Evolutionary conservation across 2,888 invertebrate genomes (phyloP).

Genomic region (Syrphus vitripennis): DNA sequence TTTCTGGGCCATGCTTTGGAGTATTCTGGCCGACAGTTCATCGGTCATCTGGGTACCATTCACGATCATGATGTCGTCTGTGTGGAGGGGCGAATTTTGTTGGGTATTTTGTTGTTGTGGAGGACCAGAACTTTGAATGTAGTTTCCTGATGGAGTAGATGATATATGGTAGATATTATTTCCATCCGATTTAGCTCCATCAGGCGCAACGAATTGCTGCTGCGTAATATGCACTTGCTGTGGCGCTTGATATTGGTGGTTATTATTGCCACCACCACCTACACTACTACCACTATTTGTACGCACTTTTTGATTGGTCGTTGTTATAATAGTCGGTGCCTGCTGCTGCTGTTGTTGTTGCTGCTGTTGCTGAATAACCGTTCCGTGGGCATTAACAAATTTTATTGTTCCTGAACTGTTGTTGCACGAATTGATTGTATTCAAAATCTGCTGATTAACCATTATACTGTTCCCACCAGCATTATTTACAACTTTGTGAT

Average conservation of each 20-base stretch:
- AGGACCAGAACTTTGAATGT: slow-evolving; percentile 55
- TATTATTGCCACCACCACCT: slow-evolving; percentile 20
- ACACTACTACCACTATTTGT: slow-evolving; percentile 49
- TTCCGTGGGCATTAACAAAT: slow-evolving; percentile 81
- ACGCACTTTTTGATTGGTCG: slow-evolving; percentile 66
- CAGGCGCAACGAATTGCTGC: slow-evolving; percentile 67
- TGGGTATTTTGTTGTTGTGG: slow-evolving; percentile 71
- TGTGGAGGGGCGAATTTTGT: slow-evolving; percentile 58
- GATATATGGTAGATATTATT: slow-evolving; percentile 71
- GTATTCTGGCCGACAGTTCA: slow-evolving; percentile 79
- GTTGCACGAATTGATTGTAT: slow-evolving; percentile 69
- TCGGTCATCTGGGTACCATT: slow-evolving; percentile 81
- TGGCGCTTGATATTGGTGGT: slow-evolving; percentile 57
- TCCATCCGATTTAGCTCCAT: slow-evolving; percentile 53
- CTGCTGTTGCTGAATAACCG: slow-evolving; percentile 79
- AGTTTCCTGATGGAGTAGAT: slow-evolving; percentile 44
- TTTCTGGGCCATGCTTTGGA: slow-evolving; percentile 81
- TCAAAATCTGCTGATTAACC: slow-evolving; percentile 72
- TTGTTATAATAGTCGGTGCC: slow-evolving; percentile 62
- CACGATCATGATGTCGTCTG: slow-evolving; percentile 80
- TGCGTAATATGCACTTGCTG: slow-evolving; percentile 65
- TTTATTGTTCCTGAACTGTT: slow-evolving; percentile 77
- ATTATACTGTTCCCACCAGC: slow-evolving; percentile 68
- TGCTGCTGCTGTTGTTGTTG: slow-evolving; percentile 56
- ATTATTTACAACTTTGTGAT: slow-evolving; percentile 75